Base-by-base conservation (phyloP, 2,888 invertebrate genomes). In the Junonia oenone region DNA sequence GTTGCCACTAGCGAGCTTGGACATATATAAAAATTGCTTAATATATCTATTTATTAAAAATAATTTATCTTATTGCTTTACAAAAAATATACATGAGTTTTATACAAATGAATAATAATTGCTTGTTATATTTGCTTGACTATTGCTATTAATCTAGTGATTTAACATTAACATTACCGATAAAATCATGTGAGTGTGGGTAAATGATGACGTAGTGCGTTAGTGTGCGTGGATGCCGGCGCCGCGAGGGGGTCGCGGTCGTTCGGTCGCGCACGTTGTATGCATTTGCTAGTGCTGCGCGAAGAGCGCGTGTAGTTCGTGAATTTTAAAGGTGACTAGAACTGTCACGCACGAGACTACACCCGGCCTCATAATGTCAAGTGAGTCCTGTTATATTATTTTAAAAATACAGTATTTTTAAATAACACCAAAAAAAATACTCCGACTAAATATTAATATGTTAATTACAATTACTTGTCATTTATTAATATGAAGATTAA, bases 311-410 rank as follows among this genome's bases (percentile, higher is more conserved):
- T 81, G 86, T 84, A 75, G 83, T 82, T 79, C 72, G 85, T 85
- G 82, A 72, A 76, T 61, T 62, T 47, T 67, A 73, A 69, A 81
- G 78, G 87, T 86, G 84, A 78, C 81, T 82, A 74, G 73, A 81
- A 73, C 80, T 83, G 83, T 85, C 84, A 86, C 79, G 68, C 73
- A 72, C 80, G 74, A 80, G 76, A 76, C 78, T 80, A 83, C 80
- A 84, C 77, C 84, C 84, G 83, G 83, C 84, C 65, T 67, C 78
- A 89, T 71, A 81, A 89, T 89, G 89, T 88, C 89, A 88, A 89
- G 89, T 89, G 72, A 88, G 89, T 63, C 46, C 46, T 27, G 29
- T 48, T 47, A 48, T 50, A 38, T 45, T 37, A 51, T 51, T 40
- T 37, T 38, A 49, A 43, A 49, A 43, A n/a, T n/a, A n/a, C n/a